Percentiles rank a stretch among this genome's conserved stretches.
These are phyloP conservation scores for Ceratina calcarata DNA, from an alignment of 1,140 invertebrate species.

Conservation along the genomic window DNA sequence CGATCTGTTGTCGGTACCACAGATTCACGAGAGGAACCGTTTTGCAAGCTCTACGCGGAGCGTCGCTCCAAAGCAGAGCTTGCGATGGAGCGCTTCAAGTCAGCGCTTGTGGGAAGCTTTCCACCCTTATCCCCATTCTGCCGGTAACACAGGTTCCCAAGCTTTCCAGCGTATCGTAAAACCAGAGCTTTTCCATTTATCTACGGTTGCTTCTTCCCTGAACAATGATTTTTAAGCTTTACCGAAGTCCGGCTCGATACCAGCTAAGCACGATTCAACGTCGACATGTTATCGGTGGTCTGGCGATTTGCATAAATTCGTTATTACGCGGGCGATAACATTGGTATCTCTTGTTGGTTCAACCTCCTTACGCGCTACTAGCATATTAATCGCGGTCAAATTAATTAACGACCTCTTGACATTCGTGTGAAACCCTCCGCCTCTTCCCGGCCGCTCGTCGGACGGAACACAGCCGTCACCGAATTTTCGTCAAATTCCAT, in stretches of 20 bases:
- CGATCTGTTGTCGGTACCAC: conserved; percentile 28
- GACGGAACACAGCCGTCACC: not conserved
- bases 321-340: conserved; percentile 21
- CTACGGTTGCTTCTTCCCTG: not conserved
- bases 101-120: conserved; percentile 50
- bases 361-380: not conserved
- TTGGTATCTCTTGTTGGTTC: not conserved
- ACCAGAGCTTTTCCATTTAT: conserved; percentile 1
- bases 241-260: not conserved
- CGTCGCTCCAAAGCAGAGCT: not conserved
- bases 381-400: conserved; percentile 9
- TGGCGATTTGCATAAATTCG: conserved; percentile 2
- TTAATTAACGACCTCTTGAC: conserved; percentile 6
- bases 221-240: not conserved
- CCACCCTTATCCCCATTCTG: not conserved
- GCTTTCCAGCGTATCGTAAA: conserved; percentile 34
- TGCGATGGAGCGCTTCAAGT: conserved; percentile 24
- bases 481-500: not conserved
- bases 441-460: not conserved
- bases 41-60: conserved; percentile 22
- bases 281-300: not conserved
- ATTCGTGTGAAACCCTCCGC: not conserved
- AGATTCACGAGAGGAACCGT: not conserved
- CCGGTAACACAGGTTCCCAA: conserved; percentile 44
- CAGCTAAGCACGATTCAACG: not conserved